Conservation (phyloP, 2,797 vertebrate genomes). For the Meriones psammophilus region DNA sequence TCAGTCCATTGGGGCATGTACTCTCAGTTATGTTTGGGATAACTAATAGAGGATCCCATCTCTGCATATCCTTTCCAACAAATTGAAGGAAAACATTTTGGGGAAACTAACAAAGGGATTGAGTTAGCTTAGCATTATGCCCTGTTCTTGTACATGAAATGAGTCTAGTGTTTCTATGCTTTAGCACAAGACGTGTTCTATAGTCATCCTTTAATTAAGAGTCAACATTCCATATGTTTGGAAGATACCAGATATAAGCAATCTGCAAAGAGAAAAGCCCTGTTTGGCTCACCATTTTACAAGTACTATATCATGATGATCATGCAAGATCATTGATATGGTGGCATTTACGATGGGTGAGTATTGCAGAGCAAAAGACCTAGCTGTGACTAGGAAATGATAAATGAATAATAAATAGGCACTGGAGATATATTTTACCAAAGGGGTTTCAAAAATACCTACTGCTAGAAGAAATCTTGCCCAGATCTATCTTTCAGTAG, state of each 20-base stretch:
- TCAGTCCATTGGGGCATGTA: background rate
- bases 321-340: background rate
- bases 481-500: no score
- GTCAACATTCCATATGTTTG: background rate
- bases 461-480: no score
- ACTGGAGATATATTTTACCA: fast-evolving
- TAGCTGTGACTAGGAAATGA: background rate
- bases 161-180: background rate
- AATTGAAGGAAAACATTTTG: background rate
- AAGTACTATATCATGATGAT: background rate
- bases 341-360: fast-evolving
- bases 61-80: background rate
- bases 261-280: background rate
- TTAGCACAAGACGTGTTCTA: background rate
- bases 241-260: background rate
- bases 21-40: background rate
- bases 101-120: background rate
- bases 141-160: background rate
- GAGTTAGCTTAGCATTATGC: background rate
- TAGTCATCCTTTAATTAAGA: background rate
- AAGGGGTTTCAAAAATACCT: background rate
- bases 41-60: background rate
- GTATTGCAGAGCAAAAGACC: background rate
- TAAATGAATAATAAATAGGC: background rate
- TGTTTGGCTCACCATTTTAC: background rate